Evolutionary conservation across 2,797 vertebrate species (phyloP).

Genomic region (Tachyglossus aculeatus): DNA sequence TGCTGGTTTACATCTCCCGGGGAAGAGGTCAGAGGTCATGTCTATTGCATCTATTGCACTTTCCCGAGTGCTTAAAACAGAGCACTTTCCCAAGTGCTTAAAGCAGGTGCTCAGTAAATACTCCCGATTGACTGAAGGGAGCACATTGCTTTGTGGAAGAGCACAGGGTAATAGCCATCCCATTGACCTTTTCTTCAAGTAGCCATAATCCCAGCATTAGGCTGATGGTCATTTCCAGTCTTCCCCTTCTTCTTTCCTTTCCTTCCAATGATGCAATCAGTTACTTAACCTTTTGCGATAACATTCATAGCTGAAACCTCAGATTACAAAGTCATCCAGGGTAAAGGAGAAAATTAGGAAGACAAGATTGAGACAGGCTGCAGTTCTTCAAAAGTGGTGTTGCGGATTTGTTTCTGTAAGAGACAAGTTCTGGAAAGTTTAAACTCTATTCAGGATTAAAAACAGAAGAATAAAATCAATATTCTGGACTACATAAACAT

Average conservation of each 20-base stretch:
- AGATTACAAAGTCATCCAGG: background rate
- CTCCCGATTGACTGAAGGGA: too few species aligned
- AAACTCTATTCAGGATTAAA: background rate
- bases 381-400: background rate
- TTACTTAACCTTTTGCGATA: background rate
- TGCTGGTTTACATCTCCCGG: too few species aligned
- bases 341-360: slow-evolving; percentile 15
- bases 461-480: background rate
- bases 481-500: too few species aligned
- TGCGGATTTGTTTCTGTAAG: background rate
- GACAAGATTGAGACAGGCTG: background rate
- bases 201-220: too few species aligned
- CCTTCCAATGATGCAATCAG: background rate
- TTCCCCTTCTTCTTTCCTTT: background rate
- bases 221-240: background rate
- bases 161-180: too few species aligned
- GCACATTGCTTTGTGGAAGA: too few species aligned
- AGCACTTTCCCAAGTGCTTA: too few species aligned
- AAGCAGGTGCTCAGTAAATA: too few species aligned
- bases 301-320: background rate
- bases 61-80: too few species aligned
- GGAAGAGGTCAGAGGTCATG: too few species aligned
- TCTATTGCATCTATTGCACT: too few species aligned
- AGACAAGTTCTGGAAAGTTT: background rate
- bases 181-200: too few species aligned